These are phyloP conservation scores for Parus major DNA, from an alignment of 2,113 vertebrate species.

Conservation along the genomic window DNA sequence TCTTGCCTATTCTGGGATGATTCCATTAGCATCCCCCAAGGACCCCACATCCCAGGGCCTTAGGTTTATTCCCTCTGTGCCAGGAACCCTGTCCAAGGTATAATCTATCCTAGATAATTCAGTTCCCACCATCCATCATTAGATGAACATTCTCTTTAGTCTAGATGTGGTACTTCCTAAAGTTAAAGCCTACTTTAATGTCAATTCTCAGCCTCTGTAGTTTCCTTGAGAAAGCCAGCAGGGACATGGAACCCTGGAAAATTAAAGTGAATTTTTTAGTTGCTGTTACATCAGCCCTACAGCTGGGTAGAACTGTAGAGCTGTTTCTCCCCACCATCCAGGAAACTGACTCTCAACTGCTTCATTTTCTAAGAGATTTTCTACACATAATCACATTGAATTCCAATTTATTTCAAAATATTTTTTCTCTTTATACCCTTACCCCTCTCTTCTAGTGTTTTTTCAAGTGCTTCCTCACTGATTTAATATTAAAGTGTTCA, in stretches of 20 bases:
- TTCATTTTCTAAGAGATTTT: neutral
- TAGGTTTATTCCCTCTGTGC: too few relatives aligned
- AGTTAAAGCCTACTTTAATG: neutral
- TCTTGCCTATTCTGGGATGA: too few relatives aligned
- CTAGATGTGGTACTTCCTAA: neutral
- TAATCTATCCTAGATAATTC: too few relatives aligned
- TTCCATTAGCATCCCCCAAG: too few relatives aligned
- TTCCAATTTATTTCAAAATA: neutral
- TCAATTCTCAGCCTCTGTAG: neutral
- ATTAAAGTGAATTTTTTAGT: neutral
- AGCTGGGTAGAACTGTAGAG: neutral
- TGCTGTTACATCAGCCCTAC: rapidly evolving
- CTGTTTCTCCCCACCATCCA: neutral
- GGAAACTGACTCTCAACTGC: neutral
- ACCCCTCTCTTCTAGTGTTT: rapidly evolving
- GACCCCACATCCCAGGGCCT: too few relatives aligned
- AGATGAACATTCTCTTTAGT: neutral
- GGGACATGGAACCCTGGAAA: neutral
- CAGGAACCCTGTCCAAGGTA: too few relatives aligned
- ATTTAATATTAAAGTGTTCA: neutral
- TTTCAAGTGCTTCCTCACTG: neutral
- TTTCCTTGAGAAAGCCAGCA: neutral
- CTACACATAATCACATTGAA: neutral
- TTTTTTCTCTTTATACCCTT: neutral
- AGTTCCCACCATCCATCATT: too few relatives aligned